These are phyloP conservation scores for Apantesis nais DNA, from an alignment of 2,888 invertebrate species.

Conservation along the genomic window DNA sequence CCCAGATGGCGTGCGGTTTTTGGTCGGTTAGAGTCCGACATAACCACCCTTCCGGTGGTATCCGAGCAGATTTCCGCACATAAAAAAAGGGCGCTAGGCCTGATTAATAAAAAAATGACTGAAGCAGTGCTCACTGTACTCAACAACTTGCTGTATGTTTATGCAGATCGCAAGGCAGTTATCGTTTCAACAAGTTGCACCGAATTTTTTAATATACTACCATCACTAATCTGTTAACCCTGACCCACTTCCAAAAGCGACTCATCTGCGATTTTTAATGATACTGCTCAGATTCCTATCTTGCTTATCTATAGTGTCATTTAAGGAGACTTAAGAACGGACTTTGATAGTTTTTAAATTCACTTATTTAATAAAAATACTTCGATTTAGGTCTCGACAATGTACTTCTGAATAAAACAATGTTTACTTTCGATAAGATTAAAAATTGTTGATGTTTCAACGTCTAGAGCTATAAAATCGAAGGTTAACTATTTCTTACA, in stretches of 20 bases:
- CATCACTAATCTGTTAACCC: conserved; percentile 37
- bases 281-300: not conserved
- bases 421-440: not conserved
- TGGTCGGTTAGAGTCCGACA: too few relatives aligned
- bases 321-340: too few relatives aligned
- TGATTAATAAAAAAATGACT: too few relatives aligned
- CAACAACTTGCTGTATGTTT: not conserved
- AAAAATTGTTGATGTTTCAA: not conserved
- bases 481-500: too few relatives aligned
- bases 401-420: not conserved
- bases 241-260: conserved; percentile 43
- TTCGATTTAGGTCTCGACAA: not conserved
- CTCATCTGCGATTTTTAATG: not conserved
- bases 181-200: not conserved
- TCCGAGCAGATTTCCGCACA: too few relatives aligned
- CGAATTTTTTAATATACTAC: conserved; percentile 30
- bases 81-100: too few relatives aligned
- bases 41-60: too few relatives aligned
- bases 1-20: too few relatives aligned
- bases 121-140: not conserved
- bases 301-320: too few relatives aligned
- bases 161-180: not conserved
- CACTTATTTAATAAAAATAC: too few relatives aligned
- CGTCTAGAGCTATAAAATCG: too few relatives aligned
- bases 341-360: too few relatives aligned